Conservation (phyloP, 2,888 invertebrate genomes). For the Limenitis camilla region DNA sequence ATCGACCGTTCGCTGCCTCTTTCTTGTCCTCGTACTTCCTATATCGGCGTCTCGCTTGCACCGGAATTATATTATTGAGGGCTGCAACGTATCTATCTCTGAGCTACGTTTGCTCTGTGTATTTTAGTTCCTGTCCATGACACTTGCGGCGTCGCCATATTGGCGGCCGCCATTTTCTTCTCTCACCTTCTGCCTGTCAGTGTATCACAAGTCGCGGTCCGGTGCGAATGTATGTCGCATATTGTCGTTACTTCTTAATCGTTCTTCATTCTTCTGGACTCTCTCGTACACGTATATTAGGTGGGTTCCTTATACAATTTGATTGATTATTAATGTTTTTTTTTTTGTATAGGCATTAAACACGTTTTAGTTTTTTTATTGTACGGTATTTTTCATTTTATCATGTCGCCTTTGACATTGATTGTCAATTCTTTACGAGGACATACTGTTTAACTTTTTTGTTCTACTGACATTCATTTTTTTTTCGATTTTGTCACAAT, state of each 20-base stretch:
- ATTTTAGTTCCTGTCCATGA: slow-evolving; percentile 41
- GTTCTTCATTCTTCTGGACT: slow-evolving; percentile 56
- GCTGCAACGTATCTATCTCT: slow-evolving; percentile 31
- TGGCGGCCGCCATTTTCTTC: slow-evolving; percentile 67
- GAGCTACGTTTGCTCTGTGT: slow-evolving; percentile 34
- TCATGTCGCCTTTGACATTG: too few relatives aligned
- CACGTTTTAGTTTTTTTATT: not conserved
- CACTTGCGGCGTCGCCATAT: slow-evolving; percentile 39
- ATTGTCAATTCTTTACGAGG: too few relatives aligned
- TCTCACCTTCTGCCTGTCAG: slow-evolving; percentile 64
- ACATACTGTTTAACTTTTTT: too few relatives aligned
- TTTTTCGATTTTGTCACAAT: too few relatives aligned
- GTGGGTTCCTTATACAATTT: slow-evolving; percentile 16
- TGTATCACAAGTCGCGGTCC: slow-evolving; percentile 45
- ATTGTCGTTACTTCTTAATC: slow-evolving; percentile 48
- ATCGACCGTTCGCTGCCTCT: slow-evolving; percentile 25
- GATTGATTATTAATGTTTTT: not conserved
- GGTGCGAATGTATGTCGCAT: slow-evolving; percentile 41
- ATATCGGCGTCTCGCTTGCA: slow-evolving; percentile 32
- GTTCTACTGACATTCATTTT: too few relatives aligned
- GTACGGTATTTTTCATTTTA: too few relatives aligned
- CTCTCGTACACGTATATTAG: slow-evolving; percentile 27
- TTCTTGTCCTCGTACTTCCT: slow-evolving; percentile 20
- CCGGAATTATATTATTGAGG: slow-evolving; percentile 16
- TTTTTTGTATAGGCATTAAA: not conserved